Conservation (phyloP, 1,140 invertebrate species). For the Sminthurinus signatus region DNA sequence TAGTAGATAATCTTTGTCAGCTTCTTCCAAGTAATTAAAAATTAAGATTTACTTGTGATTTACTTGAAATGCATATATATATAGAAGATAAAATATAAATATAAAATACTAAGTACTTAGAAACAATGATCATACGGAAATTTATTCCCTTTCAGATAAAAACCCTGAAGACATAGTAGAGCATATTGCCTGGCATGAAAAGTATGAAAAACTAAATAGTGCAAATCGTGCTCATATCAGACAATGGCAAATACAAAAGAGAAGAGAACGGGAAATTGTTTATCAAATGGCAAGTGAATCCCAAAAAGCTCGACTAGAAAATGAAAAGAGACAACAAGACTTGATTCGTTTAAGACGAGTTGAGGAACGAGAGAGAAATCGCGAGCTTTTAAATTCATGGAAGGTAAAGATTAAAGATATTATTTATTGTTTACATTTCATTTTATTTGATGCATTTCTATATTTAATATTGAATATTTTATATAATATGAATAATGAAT, state of each 20-base stretch:
- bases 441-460: background rate
- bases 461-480: too few relatives aligned
- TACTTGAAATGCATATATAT: background rate
- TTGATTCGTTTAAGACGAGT: slow-evolving; percentile 15
- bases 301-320: slow-evolving; percentile 13
- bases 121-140: too few relatives aligned
- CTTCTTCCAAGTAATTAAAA: slow-evolving; percentile 18
- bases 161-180: slow-evolving; percentile 22
- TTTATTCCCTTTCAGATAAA: slow-evolving; percentile 21
- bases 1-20: slow-evolving; percentile 15
- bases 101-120: too few relatives aligned
- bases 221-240: slow-evolving; percentile 21
- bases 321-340: slow-evolving; percentile 19
- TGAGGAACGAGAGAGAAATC: slow-evolving; percentile 19
- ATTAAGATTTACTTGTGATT: background rate
- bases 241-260: slow-evolving; percentile 23
- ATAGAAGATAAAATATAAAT: background rate
- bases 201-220: slow-evolving; percentile 19
- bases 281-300: slow-evolving; percentile 11
- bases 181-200: slow-evolving; percentile 29
- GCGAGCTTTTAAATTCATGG: slow-evolving; percentile 14
- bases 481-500: background rate
- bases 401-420: slow-evolving; percentile 11
- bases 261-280: slow-evolving; percentile 17
- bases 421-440: background rate